Conservation (phyloP, 2,888 invertebrate genomes). For the Thecocarcelia acutangulata region DNA sequence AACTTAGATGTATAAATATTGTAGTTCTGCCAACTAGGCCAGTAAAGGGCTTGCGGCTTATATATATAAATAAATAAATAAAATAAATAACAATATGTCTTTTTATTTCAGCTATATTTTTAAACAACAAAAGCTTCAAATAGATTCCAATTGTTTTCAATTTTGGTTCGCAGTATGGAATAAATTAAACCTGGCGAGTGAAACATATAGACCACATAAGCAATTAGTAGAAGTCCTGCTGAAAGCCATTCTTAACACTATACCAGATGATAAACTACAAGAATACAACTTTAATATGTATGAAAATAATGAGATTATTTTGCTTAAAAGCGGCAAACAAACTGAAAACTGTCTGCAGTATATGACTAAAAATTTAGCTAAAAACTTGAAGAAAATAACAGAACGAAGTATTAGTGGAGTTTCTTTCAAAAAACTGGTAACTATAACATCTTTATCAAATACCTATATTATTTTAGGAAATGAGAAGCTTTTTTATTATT, state of each 20-base stretch:
- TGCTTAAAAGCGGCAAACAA: conserved; percentile 22
- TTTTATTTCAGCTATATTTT: conserved; percentile 42
- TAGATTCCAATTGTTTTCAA: conserved; percentile 11
- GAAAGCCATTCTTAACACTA: conserved; percentile 3
- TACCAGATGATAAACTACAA: neutral
- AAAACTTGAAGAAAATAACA: conserved; percentile 40
- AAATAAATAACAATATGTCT: neutral
- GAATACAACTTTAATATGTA: conserved; percentile 3
- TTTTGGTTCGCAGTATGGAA: conserved; percentile 54
- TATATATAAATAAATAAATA: too few species aligned
- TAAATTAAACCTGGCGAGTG: conserved; percentile 28
- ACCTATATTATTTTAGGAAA: too few species aligned
- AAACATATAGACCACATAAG: conserved; percentile 1
- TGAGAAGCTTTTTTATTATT: too few species aligned
- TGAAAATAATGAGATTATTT: conserved; percentile 39
- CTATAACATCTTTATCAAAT: neutral
- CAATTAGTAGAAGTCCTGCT: conserved; percentile 36
- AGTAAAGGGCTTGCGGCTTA: too few species aligned
- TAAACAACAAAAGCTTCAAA: neutral
- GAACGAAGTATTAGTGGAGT: conserved; percentile 1
- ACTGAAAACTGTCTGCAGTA: conserved; percentile 17
- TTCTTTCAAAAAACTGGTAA: conserved; percentile 44
- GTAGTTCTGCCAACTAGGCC: too few species aligned
- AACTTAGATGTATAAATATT: too few species aligned
- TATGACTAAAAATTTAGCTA: conserved; percentile 33